A percentile compares a stretch with the other conserved stretches of the same genome.
These are phyloP conservation scores for Pyrrhia umbra DNA, from an alignment of 2,888 invertebrate genomes.

Conservation along the genomic window DNA sequence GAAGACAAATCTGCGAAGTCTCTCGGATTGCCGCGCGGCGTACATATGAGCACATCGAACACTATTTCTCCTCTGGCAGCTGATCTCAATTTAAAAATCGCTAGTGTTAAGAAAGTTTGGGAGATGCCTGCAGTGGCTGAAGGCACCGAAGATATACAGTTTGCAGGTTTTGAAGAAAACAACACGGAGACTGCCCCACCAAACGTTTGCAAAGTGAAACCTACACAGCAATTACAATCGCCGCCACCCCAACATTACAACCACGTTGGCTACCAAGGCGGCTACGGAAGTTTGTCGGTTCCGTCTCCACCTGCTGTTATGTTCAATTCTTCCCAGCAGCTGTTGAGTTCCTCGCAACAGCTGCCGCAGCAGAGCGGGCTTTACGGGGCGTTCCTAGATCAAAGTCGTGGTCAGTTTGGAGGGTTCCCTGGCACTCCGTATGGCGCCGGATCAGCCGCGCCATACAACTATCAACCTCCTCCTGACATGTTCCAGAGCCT, in stretches of 20 bases:
- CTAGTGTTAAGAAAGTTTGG: constrained; percentile 97
- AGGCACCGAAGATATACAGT: constrained; percentile 87
- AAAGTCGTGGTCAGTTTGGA: constrained; percentile 94
- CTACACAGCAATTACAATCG: constrained; percentile 94
- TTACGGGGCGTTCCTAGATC: constrained; percentile 95
- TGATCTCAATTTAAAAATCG: constrained; percentile 98
- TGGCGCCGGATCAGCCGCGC: constrained; percentile 92
- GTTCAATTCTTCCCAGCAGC: constrained; percentile 94
- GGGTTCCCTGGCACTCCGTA: constrained; percentile 94
- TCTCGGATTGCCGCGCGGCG: constrained; percentile 90
- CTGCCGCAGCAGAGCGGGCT: constrained; percentile 93
- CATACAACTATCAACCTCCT: constrained; percentile 94
- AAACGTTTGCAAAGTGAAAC: constrained; percentile 96
- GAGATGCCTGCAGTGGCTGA: constrained; percentile 94
- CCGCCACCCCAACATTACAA: constrained; percentile 92
- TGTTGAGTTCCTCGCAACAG: constrained; percentile 89
- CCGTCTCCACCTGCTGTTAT: constrained; percentile 96
- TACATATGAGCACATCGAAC: constrained; percentile 91
- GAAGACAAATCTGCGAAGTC: constrained; percentile 92
- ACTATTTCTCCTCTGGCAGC: constrained; percentile 95
- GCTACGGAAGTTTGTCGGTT: constrained; percentile 95
- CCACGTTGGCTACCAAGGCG: constrained; percentile 93
- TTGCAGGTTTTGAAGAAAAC: constrained; percentile 83
- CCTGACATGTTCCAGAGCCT: constrained; percentile 88
- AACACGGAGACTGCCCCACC: constrained; percentile 90